Evolutionary conservation across 2,113 vertebrate genomes (phyloP), one percentile per base, ranked within the genome.

Genomic region (Melanerpes aurifrons): DNA sequence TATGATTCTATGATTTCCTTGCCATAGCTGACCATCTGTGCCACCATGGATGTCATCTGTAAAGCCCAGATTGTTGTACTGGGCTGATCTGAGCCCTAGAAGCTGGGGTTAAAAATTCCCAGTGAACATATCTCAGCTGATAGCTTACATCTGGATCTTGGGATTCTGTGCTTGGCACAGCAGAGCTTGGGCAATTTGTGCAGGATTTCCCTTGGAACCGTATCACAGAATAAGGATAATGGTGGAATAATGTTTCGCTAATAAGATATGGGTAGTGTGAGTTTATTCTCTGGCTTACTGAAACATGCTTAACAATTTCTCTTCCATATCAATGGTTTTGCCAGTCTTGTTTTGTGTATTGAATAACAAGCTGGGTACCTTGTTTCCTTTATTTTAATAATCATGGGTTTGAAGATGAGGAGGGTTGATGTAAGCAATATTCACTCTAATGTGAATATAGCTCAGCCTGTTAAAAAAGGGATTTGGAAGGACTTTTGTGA

Each of bases 61-160:
- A 17, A 16, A 64, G 25, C n/a, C 31, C 63, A 61, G n/a, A 18
- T 62, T 13, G 15, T 31, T 1, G 1, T 10, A 9, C 0, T 0
- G 57, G 83, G 53, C 48, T 92, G 69, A 47, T 58, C 58, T 20
- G 31, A 87, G 83, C 43, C 2, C 0, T 4, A 12, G 56, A 24
- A 61, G 6, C 1, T 47, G 37, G 19, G 19, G 32, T 8, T 1
- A 9, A 35, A 20, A 61, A 37, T 4, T 35, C 21, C 43, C 53
- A 21, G 2, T 15, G 25, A 59, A 25, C 2, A 0, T 31, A 15
- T 25, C 43, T 87, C 35, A 64, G n/a, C 2, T 25, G 48, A 28
- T 16, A 56, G 48, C 56, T 71, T 25, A 53, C 21, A 53, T 5
- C 5, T n/a, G 37, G n/a, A 25, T 47, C 66, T 19, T 24, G 21